A percentile compares a stretch with the other conserved stretches of the same genome.
Evolutionary conservation across 2,797 vertebrate genomes (phyloP).

Genomic region (Leuciscus waleckii): DNA sequence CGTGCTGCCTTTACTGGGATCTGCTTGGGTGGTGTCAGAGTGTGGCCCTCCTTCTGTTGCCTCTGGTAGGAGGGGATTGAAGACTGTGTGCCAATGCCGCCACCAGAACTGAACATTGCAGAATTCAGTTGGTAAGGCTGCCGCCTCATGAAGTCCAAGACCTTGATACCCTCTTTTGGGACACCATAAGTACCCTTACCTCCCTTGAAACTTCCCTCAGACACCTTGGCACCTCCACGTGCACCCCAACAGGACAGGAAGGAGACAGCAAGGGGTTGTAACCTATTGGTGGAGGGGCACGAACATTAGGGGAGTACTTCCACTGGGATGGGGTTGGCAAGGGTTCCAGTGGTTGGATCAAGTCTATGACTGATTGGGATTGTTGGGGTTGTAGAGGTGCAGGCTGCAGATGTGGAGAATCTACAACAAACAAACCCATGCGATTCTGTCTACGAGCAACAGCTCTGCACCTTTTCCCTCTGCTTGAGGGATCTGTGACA

Average conservation of each 20-base stretch:
- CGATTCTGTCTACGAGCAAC: constrained; percentile 93
- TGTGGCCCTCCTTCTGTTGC: constrained; percentile 69
- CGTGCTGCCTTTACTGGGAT: constrained; percentile 86
- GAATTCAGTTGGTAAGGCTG: constrained; percentile 97
- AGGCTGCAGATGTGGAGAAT: constrained; percentile 73
- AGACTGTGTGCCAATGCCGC: constrained; percentile 69
- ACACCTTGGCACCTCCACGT: constrained; percentile 78
- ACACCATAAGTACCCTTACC: constrained; percentile 69
- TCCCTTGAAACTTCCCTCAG: constrained; percentile 74
- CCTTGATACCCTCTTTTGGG: constrained; percentile 90
- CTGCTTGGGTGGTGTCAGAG: constrained; percentile 80
- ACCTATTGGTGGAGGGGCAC: constrained; percentile 95
- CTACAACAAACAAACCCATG: constrained; percentile 92
- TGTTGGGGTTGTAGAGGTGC: constrained; percentile 64
- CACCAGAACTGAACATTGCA: constrained; percentile 95
- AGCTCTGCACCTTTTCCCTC: constrained; percentile 95
- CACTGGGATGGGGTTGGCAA: constrained; percentile 84
- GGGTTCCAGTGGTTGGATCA: constrained; percentile 71
- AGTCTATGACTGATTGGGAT: constrained; percentile 58
- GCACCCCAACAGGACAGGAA: constrained; percentile 88
- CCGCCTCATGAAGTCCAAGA: constrained; percentile 92
- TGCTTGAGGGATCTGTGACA: constrained; percentile 82
- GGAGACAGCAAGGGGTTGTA: constrained; percentile 95
- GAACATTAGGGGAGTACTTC: constrained; percentile 97
- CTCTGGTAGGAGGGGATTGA: constrained; percentile 73